Base-by-base conservation (phyloP, 2,113 vertebrate species). In the Platichthys stellatus region DNA sequence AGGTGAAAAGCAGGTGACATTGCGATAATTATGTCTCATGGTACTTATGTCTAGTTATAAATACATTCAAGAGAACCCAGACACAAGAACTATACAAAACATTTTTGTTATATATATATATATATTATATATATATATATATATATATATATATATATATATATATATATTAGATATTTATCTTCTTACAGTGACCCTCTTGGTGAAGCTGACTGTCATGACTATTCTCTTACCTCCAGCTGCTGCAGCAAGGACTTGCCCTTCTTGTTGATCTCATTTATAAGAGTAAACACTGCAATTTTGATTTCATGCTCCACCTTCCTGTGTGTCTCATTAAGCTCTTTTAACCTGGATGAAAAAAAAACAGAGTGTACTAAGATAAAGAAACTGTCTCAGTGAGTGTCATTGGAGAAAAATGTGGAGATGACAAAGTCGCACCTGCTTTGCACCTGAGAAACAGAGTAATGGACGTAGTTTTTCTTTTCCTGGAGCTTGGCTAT, bases 251-350 rank as follows among this genome's bases (percentile, higher is more conserved):
- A 94, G 90, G 96, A 96, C 91, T 98, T 99, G 76, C 98, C 98
- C 91, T 99, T 99, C 91, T 99, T 99, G 95, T 99, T 99, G 92
- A 99, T 99, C 93, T 99, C 98, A 90, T 99, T 99, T 93, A 99
- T 98, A 74, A 99, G 97, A 28, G 98, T 99, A 93, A 99, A 99
- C 87, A 99, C 98, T 54, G 98, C 98, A 72, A 99, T 98, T 94
- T 99, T 99, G 93, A 99, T 99, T 86, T 99, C 98, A 83, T 99
- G 97, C 86, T 99, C 98, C 86, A 99, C 97, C 90, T 98, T 95
- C 93, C 94, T 97, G 86, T 99, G 98, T 2, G 97, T 98, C 83
- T 99, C 98, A 83, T 96, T 94, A 68, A 98, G 95, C 93, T 99
- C 98, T 94, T 99, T 99, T 93, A 99, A 95, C 94, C 98, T 99